Conservation (phyloP, 2,113 vertebrate genomes). For the Perca schrenkii region DNA sequence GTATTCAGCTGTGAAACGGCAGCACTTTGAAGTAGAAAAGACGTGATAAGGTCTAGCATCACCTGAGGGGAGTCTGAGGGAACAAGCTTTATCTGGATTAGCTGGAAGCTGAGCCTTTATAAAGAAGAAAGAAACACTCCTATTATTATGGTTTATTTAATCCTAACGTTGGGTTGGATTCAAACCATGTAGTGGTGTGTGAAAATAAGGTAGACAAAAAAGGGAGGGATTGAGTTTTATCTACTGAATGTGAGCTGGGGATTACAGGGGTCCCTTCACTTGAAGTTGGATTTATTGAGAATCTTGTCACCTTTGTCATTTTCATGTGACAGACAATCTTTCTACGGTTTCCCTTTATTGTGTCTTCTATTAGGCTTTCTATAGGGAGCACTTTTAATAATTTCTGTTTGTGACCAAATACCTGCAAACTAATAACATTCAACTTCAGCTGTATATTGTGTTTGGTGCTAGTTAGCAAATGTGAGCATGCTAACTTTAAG, state of each 20-base stretch:
- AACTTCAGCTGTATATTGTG: neutral
- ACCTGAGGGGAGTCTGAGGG: conserved; percentile 19
- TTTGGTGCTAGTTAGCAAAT: neutral
- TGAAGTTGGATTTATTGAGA: neutral
- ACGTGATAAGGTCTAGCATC: conserved; percentile 31
- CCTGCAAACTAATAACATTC: neutral
- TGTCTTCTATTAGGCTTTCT: neutral
- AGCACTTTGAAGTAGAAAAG: conserved; percentile 55
- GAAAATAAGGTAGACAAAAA: conserved; percentile 2
- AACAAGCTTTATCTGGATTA: conserved; percentile 23
- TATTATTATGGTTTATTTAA: no score
- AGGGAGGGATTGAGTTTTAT: neutral
- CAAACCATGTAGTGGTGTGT: neutral
- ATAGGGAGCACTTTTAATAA: neutral
- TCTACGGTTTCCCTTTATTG: neutral
- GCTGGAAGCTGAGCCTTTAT: conserved; percentile 13
- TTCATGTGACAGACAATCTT: neutral
- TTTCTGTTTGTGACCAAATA: neutral
- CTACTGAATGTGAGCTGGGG: neutral
- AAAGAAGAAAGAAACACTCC: neutral
- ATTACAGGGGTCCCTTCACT: neutral
- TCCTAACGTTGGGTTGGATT: neutral
- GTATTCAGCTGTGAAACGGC: conserved; percentile 46
- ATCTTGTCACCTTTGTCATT: conserved; percentile 1
- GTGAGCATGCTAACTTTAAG: neutral